Base-by-base conservation (phyloP, 2,888 invertebrate genomes). In the Thumatha senex region DNA sequence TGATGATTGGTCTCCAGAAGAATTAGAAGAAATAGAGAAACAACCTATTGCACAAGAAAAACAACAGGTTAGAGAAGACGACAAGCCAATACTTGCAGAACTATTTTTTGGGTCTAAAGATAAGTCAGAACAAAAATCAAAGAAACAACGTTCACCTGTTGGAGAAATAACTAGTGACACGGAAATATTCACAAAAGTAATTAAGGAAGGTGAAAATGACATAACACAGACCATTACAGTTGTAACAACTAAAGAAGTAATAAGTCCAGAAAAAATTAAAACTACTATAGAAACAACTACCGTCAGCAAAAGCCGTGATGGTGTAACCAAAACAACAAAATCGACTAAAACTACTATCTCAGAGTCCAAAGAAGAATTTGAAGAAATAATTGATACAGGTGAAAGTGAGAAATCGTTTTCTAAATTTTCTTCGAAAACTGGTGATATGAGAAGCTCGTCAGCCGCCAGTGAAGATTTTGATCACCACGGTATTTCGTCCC, bases 401-500 rank as follows among this genome's bases (percentile, higher is more conserved):
- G 89, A 84, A 58, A 86, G 85, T 67, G 93, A 85, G 83, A 93
- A 83, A 74, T 93, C 79, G 30, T 92, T 72, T 70, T 93, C 86
- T 54, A 92, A 82, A 58, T 72, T 79, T 15, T 88, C 89, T 8
- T 80, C 93, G 5, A 93, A 92, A 58, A 90, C 92, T 15, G 80
- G 86, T 38, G 93, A 93, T 44, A 81, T 93, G 70, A 86, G 92
- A 39, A 93, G 94, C 67, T 92, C 92, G 9, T 94, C 94, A 49
- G 93, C 93, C 2, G 93, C 93, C 0, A 94, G 94, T 58, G 95
- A 94, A 55, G 94, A 95, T 48, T 84, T 92, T 49, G 94, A 95
- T 56, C 87, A 89, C 51, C 87, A 82, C 0, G 92, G 92, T 9
- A 90, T 92, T 50, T 85, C 89, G 2, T 93, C 93, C 34, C 93